A percentile compares a stretch with the other conserved stretches of the same genome.
Conservation (phyloP, 2,797 vertebrate genomes). For the Xerus rutilus region DNA sequence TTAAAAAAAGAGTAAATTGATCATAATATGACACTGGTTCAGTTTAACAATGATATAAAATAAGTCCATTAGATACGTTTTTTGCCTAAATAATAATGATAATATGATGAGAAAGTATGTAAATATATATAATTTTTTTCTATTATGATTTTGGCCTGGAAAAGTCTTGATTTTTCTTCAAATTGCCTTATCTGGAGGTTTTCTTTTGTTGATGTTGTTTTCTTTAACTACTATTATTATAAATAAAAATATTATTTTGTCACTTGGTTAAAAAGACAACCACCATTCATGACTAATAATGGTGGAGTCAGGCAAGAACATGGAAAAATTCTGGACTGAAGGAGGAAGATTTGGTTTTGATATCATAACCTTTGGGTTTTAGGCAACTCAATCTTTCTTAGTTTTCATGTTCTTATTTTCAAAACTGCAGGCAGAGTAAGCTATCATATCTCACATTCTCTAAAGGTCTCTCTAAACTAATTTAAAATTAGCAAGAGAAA, state of each 20-base stretch:
- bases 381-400: neutral
- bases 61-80: neutral
- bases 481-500: neutral
- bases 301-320: neutral
- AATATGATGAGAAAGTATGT: neutral
- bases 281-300: neutral
- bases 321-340: neutral
- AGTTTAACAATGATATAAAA: slow-evolving; percentile 11
- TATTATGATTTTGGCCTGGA: neutral
- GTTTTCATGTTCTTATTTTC: neutral
- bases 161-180: slow-evolving; percentile 32
- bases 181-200: neutral
- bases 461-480: slow-evolving; percentile 12
- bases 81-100: slow-evolving; percentile 14
- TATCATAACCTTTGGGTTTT: neutral
- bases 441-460: neutral
- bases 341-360: neutral
- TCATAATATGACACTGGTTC: neutral
- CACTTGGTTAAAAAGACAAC: slow-evolving; percentile 5
- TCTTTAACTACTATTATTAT: neutral
- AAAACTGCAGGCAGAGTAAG: slow-evolving; percentile 5
- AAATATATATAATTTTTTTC: neutral
- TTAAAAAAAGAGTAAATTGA: neutral
- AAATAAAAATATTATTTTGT: neutral
- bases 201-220: neutral